phyloP scores from a whole-genome alignment of 1,140 invertebrate genomes.

The Drosophila jambulina region DNA sequence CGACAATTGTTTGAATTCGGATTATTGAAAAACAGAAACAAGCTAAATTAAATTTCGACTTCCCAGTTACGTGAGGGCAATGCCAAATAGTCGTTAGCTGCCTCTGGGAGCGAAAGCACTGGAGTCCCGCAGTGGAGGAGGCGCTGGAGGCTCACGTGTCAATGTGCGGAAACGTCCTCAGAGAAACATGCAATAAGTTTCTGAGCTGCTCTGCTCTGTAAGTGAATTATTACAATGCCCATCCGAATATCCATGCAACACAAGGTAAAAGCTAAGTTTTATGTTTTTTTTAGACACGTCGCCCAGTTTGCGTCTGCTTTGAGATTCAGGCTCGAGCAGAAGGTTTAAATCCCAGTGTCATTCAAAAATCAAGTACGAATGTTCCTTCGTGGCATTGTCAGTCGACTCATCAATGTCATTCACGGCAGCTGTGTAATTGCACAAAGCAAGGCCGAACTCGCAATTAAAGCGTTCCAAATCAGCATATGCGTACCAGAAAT shows the following conservation, averaged over 20 bases:
- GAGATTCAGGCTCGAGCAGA: neutral
- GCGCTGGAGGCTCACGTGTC: neutral
- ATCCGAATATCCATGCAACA: neutral
- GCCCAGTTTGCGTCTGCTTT: neutral
- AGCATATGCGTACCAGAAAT: neutral
- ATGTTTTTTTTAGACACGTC: neutral
- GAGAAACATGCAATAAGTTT: conserved; percentile 3
- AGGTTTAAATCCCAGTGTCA: neutral
- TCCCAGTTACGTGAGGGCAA: conserved; percentile 51
- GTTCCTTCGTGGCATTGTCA: neutral
- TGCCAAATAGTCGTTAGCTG: conserved; percentile 26
- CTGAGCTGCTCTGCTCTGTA: neutral
- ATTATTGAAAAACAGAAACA: conserved; percentile 68
- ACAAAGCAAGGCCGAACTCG: neutral
- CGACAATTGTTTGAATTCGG: conserved; percentile 60
- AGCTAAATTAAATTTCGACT: conserved; percentile 68
- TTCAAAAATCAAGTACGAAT: neutral
- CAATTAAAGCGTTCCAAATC: neutral
- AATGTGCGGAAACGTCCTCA: conserved; percentile 1
- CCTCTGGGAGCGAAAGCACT: neutral
- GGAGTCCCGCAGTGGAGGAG: no score
- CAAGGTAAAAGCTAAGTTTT: neutral
- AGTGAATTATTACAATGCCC: conserved; percentile 1
- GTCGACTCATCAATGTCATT: neutral
- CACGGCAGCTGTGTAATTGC: neutral